Base-by-base conservation (phyloP, 2,113 vertebrate genomes). In the Axis porcinus region DNA sequence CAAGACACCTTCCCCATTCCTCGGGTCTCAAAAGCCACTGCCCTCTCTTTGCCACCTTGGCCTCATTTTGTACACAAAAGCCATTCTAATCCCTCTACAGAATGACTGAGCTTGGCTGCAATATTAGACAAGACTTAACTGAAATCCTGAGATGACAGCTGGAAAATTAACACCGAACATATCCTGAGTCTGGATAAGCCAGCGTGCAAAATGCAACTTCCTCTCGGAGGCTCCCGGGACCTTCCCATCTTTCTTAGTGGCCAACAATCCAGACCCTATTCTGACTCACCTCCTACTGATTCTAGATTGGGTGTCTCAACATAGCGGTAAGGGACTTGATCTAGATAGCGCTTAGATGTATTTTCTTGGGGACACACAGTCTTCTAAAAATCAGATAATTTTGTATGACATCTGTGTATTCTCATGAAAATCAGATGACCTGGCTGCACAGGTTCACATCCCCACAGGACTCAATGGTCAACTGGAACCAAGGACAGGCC, bases 121-220 rank as follows among this genome's bases (percentile, higher is more conserved):
- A 60, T n/a, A 8, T 92, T 82, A 91, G 76, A 86, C 82, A 79
- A 92, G 94, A 79, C 78, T 95, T 97, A 95, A 86, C 91, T 58
- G 21, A 93, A 97, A 95, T 96, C 96, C 95, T 67, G 60, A 57
- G 91, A 82, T 88, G 94, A 94, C 86, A 95, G 90, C 64, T 2
- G 19, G 95, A 96, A 98, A 90, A 97, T 82, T 87, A 87, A 92
- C 92, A 82, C 81, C 1, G 25, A 81, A 58, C 92, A 33, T 5
- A 17, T 74, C 76, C 76, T 0, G 9, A 89, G 78, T 93, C 84
- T 40, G 16, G 85, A 91, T 91, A 94, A 98, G 93, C 95, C 1
- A 4, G 64, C 13, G 17, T 17, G 17, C 52, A 70, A 89, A 43
- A 76, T n/a, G 84, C 16, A 54, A 64, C 94, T 60, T 95, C 78